These are phyloP conservation scores for Redunca redunca DNA, from an alignment of 2,113 vertebrate species.

Conservation along the genomic window DNA sequence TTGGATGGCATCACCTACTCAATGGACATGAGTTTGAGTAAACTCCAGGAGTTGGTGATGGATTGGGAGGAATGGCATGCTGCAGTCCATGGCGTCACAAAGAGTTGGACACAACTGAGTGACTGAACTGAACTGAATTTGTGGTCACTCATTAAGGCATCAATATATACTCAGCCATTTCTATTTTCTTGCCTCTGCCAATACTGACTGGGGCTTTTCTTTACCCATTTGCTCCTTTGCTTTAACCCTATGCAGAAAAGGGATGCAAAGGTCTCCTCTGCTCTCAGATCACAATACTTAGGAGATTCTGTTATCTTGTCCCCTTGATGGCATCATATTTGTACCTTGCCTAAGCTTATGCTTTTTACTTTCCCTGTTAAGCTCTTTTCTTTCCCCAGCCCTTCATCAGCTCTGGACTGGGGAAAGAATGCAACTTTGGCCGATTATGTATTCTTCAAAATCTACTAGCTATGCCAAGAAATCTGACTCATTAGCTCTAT, in stretches of 20 bases:
- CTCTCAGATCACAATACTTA: neutral
- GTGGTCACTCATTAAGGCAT: neutral
- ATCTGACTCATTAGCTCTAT: neutral
- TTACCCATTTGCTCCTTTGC: neutral
- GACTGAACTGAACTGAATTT: neutral
- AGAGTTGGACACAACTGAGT: neutral
- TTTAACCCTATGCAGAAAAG: neutral
- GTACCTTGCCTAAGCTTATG: neutral
- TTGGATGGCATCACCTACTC: neutral
- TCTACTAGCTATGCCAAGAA: neutral
- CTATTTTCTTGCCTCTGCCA: neutral
- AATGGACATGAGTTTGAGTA: neutral
- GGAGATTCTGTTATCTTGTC: neutral
- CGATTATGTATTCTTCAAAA: neutral
- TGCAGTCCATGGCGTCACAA: neutral
- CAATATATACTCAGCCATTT: neutral
- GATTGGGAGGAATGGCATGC: fast-evolving
- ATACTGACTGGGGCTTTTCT: too few relatives aligned
- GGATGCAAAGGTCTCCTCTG: neutral
- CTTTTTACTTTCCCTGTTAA: neutral
- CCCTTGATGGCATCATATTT: neutral
- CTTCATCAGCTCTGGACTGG: neutral
- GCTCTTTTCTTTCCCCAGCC: neutral
- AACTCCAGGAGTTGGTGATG: neutral
- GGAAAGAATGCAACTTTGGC: neutral